These are phyloP conservation scores for Acanthis flammea DNA, from an alignment of 2,797 vertebrate species.

Conservation along the genomic window DNA sequence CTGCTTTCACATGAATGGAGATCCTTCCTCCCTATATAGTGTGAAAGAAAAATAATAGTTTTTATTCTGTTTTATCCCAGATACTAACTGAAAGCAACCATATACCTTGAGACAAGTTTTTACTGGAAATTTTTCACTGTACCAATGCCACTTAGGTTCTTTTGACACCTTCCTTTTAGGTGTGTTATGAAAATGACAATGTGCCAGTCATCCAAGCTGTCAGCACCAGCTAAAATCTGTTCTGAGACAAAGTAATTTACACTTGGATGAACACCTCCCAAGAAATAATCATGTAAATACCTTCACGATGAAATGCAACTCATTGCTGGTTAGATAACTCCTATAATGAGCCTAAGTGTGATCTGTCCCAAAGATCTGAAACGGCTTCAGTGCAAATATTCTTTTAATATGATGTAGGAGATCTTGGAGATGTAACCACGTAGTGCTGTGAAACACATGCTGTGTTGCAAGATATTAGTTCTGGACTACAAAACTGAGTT, in stretches of 20 bases:
- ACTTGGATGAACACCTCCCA: conserved; percentile 75
- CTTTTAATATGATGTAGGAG: neutral
- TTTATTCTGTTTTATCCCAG: neutral
- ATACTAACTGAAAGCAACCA: conserved; percentile 44
- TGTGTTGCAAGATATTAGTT: neutral
- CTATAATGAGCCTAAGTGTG: conserved; percentile 5
- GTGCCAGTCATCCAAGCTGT: conserved; percentile 82
- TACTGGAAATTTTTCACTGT: conserved; percentile 38
- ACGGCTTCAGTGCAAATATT: conserved; percentile 28
- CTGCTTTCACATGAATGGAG: neutral
- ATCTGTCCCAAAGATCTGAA: conserved; percentile 27
- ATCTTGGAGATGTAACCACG: neutral
- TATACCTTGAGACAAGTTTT: conserved; percentile 28
- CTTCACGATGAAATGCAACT: conserved; percentile 56
- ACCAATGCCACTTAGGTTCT: conserved; percentile 60
- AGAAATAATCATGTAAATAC: conserved; percentile 71
- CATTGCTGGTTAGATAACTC: conserved; percentile 45
- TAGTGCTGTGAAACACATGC: neutral
- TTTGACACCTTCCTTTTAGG: conserved; percentile 76
- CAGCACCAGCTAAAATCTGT: conserved; percentile 69
- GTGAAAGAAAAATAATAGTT: neutral
- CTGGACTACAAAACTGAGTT: neutral
- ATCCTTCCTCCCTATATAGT: neutral
- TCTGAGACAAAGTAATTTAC: conserved; percentile 76
- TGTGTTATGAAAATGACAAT: conserved; percentile 80